Evolutionary conservation across 2,797 vertebrate genomes (phyloP).

Genomic region (Dipus sagitta): DNA sequence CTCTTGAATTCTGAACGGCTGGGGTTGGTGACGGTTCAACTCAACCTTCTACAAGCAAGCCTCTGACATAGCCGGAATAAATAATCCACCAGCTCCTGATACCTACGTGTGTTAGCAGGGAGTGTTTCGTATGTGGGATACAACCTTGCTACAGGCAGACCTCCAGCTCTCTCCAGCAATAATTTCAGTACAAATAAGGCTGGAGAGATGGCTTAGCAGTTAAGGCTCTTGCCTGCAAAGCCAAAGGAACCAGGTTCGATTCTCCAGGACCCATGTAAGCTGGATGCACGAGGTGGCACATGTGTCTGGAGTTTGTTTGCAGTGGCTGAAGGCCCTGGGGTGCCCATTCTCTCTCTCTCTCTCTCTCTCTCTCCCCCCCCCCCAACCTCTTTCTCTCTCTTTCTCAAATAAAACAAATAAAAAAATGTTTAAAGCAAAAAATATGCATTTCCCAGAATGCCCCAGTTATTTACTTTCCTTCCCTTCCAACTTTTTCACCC

Average conservation of each 20-base stretch:
- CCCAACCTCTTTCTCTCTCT: too few species aligned
- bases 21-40: background rate
- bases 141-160: background rate
- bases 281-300: too few species aligned
- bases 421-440: background rate
- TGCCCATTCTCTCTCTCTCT: too few species aligned
- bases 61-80: background rate
- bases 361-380: too few species aligned
- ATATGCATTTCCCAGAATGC: background rate
- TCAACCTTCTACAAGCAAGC: background rate
- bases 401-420: too few species aligned
- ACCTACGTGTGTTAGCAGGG: background rate
- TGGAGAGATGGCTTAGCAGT: too few species aligned
- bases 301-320: too few species aligned
- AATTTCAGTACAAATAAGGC: background rate
- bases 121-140: background rate
- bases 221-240: too few species aligned
- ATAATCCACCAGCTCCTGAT: fast-evolving
- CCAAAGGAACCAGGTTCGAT: too few species aligned
- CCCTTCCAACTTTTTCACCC: background rate
- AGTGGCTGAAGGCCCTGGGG: too few species aligned
- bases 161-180: background rate
- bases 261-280: too few species aligned
- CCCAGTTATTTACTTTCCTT: background rate
- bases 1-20: background rate